These are phyloP conservation scores for Protophormia terraenovae DNA, from an alignment of 2,888 invertebrate genomes.

Conservation along the genomic window DNA sequence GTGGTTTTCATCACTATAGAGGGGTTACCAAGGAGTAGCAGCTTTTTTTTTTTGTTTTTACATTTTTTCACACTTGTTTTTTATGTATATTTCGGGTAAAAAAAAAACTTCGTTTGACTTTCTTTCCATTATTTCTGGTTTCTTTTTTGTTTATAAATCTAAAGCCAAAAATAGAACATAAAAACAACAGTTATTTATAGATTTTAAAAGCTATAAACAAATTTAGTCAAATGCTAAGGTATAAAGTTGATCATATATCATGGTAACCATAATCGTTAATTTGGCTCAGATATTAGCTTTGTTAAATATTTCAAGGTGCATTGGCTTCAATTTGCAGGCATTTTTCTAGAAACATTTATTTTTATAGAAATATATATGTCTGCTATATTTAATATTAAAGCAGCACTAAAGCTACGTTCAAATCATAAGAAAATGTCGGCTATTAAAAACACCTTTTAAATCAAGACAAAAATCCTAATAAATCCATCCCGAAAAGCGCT, in stretches of 20 bases:
- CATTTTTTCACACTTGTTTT: not conserved
- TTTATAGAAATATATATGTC: no score
- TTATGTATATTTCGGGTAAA: not conserved
- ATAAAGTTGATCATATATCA: slow-evolving; percentile 27
- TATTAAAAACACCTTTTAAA: no score
- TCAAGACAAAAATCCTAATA: no score
- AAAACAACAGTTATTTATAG: slow-evolving; percentile 37
- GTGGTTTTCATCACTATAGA: slow-evolving; percentile 51
- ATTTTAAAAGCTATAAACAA: slow-evolving; percentile 49
- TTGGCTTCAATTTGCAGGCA: no score
- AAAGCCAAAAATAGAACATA: not conserved
- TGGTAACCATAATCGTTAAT: slow-evolving; percentile 41
- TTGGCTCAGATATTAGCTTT: slow-evolving; percentile 11
- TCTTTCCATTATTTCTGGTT: not conserved
- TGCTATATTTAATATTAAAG: no score
- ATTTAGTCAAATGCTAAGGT: slow-evolving; percentile 25
- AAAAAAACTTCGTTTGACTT: not conserved
- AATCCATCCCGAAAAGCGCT: no score
- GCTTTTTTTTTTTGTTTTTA: not conserved
- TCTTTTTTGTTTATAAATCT: not conserved
- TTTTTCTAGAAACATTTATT: no score
- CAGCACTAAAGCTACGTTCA: no score
- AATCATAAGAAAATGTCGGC: no score
- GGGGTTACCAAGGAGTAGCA: not conserved
- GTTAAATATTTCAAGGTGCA: not conserved